A percentile compares a stretch with the other conserved stretches of the same genome.
These are phyloP conservation scores for Crambe crambe DNA, from an alignment of 37 sponge, comb jelly and placozoan species.

Conservation along the genomic window DNA sequence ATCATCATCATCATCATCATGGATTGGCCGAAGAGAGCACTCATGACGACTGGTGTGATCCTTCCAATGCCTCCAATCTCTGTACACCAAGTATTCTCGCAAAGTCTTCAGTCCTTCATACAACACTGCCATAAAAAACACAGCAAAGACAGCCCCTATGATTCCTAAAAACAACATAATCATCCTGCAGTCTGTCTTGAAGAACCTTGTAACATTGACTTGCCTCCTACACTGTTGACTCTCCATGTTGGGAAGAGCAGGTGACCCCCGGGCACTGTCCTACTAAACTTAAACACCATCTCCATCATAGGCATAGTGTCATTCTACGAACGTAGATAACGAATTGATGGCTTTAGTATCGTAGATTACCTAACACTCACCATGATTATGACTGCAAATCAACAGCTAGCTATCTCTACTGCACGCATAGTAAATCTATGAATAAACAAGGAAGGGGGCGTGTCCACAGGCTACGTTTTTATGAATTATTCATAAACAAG, in stretches of 20 bases:
- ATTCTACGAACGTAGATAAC: too few relatives aligned
- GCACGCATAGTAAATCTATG: too few relatives aligned
- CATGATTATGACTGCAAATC: too few relatives aligned
- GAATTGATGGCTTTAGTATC: too few relatives aligned
- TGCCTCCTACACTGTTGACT: slow-evolving; percentile 25
- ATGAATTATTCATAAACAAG: too few relatives aligned
- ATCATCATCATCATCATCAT: neutral
- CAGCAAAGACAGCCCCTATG: slow-evolving; percentile 46
- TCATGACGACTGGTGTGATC: neutral
- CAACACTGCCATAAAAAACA: slow-evolving; percentile 50
- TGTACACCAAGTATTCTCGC: slow-evolving; percentile 49
- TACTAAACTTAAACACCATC: slow-evolving; percentile 28
- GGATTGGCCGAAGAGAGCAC: neutral
- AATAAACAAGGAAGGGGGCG: too few relatives aligned
- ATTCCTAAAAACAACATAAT: slow-evolving; percentile 29
- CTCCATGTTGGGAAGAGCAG: slow-evolving; percentile 16
- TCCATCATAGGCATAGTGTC: slow-evolving; percentile 3
- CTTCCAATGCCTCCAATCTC: slow-evolving; percentile 21
- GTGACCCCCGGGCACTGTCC: slow-evolving; percentile 15
- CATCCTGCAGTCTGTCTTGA: too few relatives aligned
- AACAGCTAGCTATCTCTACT: too few relatives aligned
- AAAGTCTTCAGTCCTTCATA: slow-evolving; percentile 71
- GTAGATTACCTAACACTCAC: too few relatives aligned
- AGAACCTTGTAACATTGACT: too few relatives aligned
- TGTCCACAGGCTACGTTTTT: too few relatives aligned